Evolutionary conservation across 2,113 vertebrate genomes (phyloP), one percentile per base, ranked within the genome.

Genomic region (Marmota flaviventris): DNA sequence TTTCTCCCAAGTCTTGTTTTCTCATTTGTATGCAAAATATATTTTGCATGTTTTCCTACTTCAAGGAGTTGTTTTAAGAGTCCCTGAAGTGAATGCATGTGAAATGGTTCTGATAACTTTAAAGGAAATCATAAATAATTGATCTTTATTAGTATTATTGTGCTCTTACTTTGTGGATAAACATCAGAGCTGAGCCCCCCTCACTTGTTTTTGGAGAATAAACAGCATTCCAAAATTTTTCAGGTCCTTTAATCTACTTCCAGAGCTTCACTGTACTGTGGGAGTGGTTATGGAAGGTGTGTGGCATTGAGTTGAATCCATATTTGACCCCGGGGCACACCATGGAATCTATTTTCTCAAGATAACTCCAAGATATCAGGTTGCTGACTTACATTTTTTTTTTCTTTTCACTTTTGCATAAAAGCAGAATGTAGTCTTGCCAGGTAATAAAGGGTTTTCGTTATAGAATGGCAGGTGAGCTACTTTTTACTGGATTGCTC

Each of bases 361-460:
- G 89, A 93, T 83, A 96, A 97, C 85, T 91, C n/a, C 84, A 95
- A 48, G 81, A 87, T 92, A 94, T 95, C 84, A 97, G 51, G n/a
- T 78, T 93, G 76, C 89, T 73, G 94, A 95, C 70, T 87, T 82
- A 9, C 70, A 91, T 63, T 65, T 94, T 51, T 83, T 91, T 81
- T 83, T 91, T 81, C 48, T 81, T 42, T 93, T 67, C 14, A 27
- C 77, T 89, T 85, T 72, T 91, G 32, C 39, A 82, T 79, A 67
- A 96, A 84, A 95, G 56, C 53, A 63, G 67, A 91, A 63, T 17
- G 5, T 18, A 78, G 85, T 63, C 76, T 87, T 69, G 48, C 58
- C 72, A 82, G 70, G 53, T 94, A 96, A 97, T 95, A 90, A 63
- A 84, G 58, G 76, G 79, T 81, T 94, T 97, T 34, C n/a, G 45